phyloP scores from a whole-genome alignment of 2,797 vertebrate genomes.

The Meriones psammophilus region DNA sequence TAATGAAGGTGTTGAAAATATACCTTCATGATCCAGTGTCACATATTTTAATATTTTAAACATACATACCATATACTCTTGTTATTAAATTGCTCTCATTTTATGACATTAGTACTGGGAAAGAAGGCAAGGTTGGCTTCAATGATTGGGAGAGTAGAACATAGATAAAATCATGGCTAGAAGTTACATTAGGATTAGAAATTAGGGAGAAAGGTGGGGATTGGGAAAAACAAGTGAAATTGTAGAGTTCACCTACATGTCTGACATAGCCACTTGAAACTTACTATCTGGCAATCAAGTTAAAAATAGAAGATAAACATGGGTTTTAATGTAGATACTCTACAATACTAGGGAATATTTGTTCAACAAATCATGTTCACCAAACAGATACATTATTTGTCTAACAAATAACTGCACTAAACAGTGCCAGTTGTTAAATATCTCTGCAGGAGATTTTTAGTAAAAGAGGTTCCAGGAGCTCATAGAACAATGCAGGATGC shows the following conservation, averaged over 20 bases:
- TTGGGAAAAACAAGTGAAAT: no score
- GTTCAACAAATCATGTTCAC: neutral
- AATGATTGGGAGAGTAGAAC: no score
- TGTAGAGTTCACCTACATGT: neutral
- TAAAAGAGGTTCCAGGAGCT: neutral
- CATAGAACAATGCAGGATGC: neutral
- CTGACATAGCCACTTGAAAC: neutral
- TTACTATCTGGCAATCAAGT: no score
- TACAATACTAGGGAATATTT: neutral
- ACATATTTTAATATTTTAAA: neutral
- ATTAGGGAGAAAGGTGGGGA: fast-evolving
- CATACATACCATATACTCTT: neutral
- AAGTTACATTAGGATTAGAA: neutral
- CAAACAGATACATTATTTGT: neutral
- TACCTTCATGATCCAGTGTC: neutral
- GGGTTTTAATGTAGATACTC: neutral
- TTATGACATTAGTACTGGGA: neutral
- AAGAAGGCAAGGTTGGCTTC: neutral
- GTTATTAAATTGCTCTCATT: neutral
- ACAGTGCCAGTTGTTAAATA: neutral
- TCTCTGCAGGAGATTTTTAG: neutral
- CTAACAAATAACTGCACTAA: no score
- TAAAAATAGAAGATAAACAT: neutral
- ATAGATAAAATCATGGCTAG: neutral
- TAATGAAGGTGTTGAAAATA: neutral